Evolutionary conservation across 64 coral and sea anemone species (phyloP), one percentile per base, ranked within the genome.

Genomic region (Trachythela sp.): DNA sequence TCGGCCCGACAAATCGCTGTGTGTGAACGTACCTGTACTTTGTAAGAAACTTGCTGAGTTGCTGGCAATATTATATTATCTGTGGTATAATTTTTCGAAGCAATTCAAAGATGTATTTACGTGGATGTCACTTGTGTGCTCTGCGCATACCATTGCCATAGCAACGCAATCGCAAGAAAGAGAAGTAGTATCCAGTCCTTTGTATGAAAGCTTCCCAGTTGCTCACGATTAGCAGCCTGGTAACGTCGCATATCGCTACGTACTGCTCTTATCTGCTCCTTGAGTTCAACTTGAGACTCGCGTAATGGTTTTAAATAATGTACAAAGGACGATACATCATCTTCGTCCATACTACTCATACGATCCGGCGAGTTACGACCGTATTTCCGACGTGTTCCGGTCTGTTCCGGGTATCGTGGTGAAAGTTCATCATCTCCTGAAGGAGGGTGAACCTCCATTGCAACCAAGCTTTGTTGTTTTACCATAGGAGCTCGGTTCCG

Each of bases 181-280:
- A 93, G 88, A 17, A 99, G 83, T 30, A 99, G 32, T 43, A 95
- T 40, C 96, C 96, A 99, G 38, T 99, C 96, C n/a, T 99, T 99
- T 38, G 94, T 91, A 43, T 99, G 93, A 56, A 99, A 59, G 15
- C 91, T 89, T 0, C 91, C 87, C 2, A 99, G 90, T 39, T 99
- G 93, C 38, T 99, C 96, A 84, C 94, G 96, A 70, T 99, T 94
- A 0, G 89, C 92, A 71, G 72, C 86, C 39, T 99, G 94, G 45
- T 99, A 94, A 33, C 89, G 89, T 54, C 96, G 85, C 18, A 99
- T 87, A 26, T 99, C 96, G 72, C 91, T 93, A 33, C 96, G 92
- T 34, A 99, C 95, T 0, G 96, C 86, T 2, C 96, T 89, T 91
- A 99, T 99, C 36, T 99, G 96, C 27, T 94, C 87, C 29, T 95